Conservation (phyloP, 2,888 invertebrate genomes). For the Yponomeuta evonymella region DNA sequence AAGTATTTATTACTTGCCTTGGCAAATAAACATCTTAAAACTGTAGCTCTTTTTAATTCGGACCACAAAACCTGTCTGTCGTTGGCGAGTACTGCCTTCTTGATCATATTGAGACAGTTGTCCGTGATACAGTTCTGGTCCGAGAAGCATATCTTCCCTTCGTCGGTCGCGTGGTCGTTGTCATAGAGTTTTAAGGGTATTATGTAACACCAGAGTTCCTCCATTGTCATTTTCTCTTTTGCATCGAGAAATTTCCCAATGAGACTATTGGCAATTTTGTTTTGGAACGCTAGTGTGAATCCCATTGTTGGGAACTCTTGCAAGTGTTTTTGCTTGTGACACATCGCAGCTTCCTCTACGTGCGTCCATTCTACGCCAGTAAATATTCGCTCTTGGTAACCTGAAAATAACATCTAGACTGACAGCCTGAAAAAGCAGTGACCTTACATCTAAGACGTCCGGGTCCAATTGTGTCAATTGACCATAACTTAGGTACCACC, state of each 20-base stretch:
- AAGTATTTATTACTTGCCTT: constrained; percentile 32
- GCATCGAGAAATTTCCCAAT: constrained; percentile 47
- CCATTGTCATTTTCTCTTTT: constrained; percentile 39
- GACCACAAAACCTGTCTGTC: constrained; percentile 39
- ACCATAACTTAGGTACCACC: too few species aligned
- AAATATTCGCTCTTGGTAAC: constrained; percentile 55
- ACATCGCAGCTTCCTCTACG: constrained; percentile 38
- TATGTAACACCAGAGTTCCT: constrained; percentile 53
- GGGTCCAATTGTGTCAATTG: too few species aligned
- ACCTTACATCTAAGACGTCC: too few species aligned
- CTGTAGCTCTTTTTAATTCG: constrained; percentile 40
- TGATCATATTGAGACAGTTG: constrained; percentile 43
- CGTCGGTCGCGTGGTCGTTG: constrained; percentile 47
- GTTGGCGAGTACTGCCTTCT: constrained; percentile 38
- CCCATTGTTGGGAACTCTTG: constrained; percentile 32
- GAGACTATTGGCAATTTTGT: constrained; percentile 51
- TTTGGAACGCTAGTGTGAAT: constrained; percentile 48
- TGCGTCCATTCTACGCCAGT: constrained; percentile 56
- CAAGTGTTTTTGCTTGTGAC: constrained; percentile 43
- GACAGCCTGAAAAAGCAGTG: too few species aligned
- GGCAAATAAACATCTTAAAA: constrained; percentile 49
- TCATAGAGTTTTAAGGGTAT: constrained; percentile 57
- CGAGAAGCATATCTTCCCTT: constrained; percentile 51
- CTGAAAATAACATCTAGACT: constrained; percentile 23
- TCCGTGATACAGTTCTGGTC: constrained; percentile 51